Base-by-base conservation (phyloP, 2,888 invertebrate species). In the Chaetogeoica ovagalla region DNA sequence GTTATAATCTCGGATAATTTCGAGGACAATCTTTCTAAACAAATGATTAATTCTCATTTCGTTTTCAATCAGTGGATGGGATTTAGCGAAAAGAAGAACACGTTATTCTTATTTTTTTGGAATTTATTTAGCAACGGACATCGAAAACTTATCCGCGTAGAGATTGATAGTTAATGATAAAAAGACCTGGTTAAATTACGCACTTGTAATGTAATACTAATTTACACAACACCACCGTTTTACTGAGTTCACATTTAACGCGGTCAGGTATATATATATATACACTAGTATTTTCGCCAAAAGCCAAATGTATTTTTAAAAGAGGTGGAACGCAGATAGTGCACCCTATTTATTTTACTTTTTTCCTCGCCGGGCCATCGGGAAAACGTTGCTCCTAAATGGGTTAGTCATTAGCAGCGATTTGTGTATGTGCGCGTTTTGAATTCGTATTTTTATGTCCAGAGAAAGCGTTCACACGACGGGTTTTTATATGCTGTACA, bases 321-420 rank as follows among this genome's bases (percentile, higher is more conserved):
- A 75, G 75, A 75, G 57, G 65, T 66, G 66, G 39, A 75, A 75
- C 21, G 57, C 66, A 66, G 57, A 66, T 66, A 66, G 43, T 59
- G 66, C 75, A 66, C 66, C 39, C 39, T 66, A 9, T 43, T 17
- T 65, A 8, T 43, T 43, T 65, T 48, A 48, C 30, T 52, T 21
- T 59, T 21, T 59, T n/a, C 11, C 30, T 63, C 19, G 19, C 57
- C n/a, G n/a, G 23, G 43, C 13, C n/a, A n/a, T n/a, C n/a, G n/a
- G n/a, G 66, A 75, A 66, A 75, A 65, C 39, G 23, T 43, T 75
- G 21, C 57, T 43, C 30, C 66, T 75, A 75, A 75, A 75, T 66
- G 75, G 66, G 75, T 75, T 75, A 75, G 75, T 75, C 75, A 75
- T 75, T 75, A 75, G 75, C 57, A 43, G 66, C 75, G 75, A 57